Percentiles rank a stretch among this genome's conserved stretches.
Evolutionary conservation across 2,888 invertebrate genomes (phyloP).

Genomic region (Ctena decussata): DNA sequence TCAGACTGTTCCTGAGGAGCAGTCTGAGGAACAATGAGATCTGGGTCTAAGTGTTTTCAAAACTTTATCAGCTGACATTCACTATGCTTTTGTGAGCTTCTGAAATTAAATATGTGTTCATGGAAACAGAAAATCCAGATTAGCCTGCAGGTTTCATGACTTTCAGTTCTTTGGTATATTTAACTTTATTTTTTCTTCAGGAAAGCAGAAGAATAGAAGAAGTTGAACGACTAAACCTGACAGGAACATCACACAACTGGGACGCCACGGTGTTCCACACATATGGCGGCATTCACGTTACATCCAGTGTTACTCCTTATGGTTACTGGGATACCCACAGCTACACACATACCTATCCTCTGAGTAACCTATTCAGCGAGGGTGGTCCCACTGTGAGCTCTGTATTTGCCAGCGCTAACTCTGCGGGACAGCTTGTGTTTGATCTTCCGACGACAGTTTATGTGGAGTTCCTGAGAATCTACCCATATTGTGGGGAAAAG

Average conservation of each 20-base stretch:
- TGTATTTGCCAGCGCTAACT: constrained; percentile 28
- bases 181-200: background rate
- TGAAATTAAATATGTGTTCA: no score
- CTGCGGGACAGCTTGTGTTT: constrained; percentile 51
- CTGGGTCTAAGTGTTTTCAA: no score
- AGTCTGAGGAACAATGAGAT: no score
- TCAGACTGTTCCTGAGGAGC: no score
- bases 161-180: no score
- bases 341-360: constrained; percentile 26
- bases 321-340: constrained; percentile 8
- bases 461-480: constrained; percentile 72
- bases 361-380: constrained; percentile 45
- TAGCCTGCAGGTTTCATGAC: no score
- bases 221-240: constrained; percentile 66
- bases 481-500: constrained; percentile 63
- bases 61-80: no score
- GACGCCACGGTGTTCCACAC: constrained; percentile 44
- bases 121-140: no score
- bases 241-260: constrained; percentile 21
- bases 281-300: constrained; percentile 61
- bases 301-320: constrained; percentile 53
- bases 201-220: constrained; percentile 65
- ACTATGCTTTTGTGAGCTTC: no score
- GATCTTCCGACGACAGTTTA: constrained; percentile 67
- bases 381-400: constrained; percentile 26